phyloP scores from a whole-genome alignment of 2,113 vertebrate genomes.

The Ginglymostoma cirratum region DNA sequence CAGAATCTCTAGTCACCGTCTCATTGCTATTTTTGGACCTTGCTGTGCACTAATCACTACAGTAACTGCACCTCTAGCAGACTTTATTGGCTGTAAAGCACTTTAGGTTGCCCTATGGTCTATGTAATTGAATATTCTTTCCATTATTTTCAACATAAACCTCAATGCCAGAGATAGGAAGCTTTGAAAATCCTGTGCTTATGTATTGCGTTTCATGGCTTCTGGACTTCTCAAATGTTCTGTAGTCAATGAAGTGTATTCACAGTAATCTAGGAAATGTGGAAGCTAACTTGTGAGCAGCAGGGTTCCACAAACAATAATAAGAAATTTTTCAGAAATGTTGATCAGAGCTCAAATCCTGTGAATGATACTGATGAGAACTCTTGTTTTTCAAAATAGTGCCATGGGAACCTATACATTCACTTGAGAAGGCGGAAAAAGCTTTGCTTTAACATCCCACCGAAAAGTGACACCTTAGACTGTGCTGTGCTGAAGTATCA shows the following conservation, averaged over 20 bases:
- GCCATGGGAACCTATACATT: background rate
- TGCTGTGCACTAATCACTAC: background rate
- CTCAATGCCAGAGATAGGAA: background rate
- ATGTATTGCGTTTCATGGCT: background rate
- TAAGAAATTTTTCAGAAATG: background rate
- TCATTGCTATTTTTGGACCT: background rate
- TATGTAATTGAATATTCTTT: background rate
- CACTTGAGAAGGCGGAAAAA: too few relatives aligned
- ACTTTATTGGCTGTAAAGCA: background rate
- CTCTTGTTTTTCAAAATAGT: background rate
- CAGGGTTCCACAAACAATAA: background rate
- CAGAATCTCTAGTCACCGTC: background rate
- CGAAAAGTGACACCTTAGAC: background rate
- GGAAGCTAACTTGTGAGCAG: background rate
- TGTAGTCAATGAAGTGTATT: background rate
- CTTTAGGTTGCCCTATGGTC: background rate
- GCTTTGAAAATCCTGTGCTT: background rate
- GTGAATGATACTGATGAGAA: background rate
- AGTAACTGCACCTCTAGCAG: background rate
- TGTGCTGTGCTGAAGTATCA: background rate
- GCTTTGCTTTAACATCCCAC: background rate
- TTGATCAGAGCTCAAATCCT: background rate
- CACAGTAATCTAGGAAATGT: background rate
- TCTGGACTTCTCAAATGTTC: too few relatives aligned
- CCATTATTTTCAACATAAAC: background rate